Conservation (phyloP, 2,797 vertebrate genomes). For the Phoxinus dragarum region DNA sequence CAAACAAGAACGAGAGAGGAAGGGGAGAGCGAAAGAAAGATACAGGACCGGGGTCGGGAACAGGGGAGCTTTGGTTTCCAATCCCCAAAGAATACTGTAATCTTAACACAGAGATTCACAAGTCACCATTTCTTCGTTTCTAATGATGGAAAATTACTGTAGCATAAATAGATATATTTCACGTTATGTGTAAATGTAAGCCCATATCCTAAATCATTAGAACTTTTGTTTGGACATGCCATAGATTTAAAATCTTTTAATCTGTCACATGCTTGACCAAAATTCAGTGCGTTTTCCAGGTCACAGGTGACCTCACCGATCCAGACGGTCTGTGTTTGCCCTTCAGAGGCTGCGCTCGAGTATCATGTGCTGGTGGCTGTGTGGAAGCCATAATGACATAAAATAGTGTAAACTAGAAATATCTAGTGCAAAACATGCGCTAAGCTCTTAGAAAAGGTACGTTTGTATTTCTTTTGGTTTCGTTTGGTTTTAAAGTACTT, state of each 20-base stretch:
- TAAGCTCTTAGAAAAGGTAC: background rate
- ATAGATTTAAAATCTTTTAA: conserved; percentile 46
- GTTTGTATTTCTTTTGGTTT: background rate
- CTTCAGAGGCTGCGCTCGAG: conserved; percentile 40
- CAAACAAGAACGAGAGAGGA: conserved; percentile 35
- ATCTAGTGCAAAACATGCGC: background rate
- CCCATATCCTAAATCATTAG: conserved; percentile 34
- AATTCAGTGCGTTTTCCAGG: conserved; percentile 9
- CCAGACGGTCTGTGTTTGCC: conserved; percentile 51
- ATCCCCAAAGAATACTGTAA: conserved; percentile 38
- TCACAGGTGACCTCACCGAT: conserved; percentile 30
- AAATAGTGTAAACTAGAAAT: background rate
- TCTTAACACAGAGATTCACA: conserved; percentile 46
- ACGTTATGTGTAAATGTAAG: conserved; percentile 49
- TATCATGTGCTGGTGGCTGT: conserved; percentile 45
- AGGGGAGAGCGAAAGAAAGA: conserved; percentile 30
- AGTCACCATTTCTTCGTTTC: conserved; percentile 39
- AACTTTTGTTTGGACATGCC: conserved; percentile 7
- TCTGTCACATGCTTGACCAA: conserved; percentile 8
- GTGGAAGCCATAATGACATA: conserved; percentile 4
- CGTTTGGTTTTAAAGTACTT: background rate
- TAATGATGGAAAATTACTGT: conserved; percentile 34
- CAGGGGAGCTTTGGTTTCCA: conserved; percentile 34
- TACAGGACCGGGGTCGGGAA: conserved; percentile 24
- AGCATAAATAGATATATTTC: conserved; percentile 41